Conservation (phyloP, 1,140 invertebrate species). For the Drosophila nasuta region DNA sequence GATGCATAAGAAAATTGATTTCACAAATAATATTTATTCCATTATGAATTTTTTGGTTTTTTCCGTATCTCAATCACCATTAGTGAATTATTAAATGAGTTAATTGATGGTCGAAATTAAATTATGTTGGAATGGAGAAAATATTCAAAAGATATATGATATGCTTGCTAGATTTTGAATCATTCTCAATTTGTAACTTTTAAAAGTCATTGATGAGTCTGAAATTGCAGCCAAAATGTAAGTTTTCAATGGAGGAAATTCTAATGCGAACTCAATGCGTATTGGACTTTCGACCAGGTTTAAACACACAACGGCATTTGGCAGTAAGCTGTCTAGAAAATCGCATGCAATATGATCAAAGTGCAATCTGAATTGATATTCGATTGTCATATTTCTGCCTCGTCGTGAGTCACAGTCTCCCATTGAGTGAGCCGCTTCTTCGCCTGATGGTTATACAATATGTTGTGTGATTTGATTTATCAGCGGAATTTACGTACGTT, state of each 20-base stretch:
- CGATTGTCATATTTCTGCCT: conserved; percentile 30
- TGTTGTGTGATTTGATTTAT: conserved; percentile 34
- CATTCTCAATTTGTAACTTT: no score
- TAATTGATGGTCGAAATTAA: no score
- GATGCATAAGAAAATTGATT: no score
- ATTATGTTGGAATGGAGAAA: no score
- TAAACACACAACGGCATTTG: background rate
- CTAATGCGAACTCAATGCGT: background rate
- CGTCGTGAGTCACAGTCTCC: conserved; percentile 38
- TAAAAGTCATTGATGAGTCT: background rate
- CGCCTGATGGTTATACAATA: conserved; percentile 29
- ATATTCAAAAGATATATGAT: no score
- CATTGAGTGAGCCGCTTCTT: conserved; percentile 30
- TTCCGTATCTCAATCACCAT: no score
- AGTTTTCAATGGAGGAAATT: background rate
- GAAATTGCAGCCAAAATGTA: background rate
- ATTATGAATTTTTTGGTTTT: no score
- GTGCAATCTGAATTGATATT: conserved; percentile 17
- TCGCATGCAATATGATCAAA: conserved; percentile 23
- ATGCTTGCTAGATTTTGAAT: no score
- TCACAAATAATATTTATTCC: no score
- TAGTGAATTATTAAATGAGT: no score
- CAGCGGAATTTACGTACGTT: conserved; percentile 61
- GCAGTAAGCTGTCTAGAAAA: background rate
- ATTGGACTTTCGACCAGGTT: conserved; percentile 30